Evolutionary conservation across 2,113 vertebrate genomes (phyloP), one percentile per base, ranked within the genome.

Genomic region (Micronycteris hirsuta): DNA sequence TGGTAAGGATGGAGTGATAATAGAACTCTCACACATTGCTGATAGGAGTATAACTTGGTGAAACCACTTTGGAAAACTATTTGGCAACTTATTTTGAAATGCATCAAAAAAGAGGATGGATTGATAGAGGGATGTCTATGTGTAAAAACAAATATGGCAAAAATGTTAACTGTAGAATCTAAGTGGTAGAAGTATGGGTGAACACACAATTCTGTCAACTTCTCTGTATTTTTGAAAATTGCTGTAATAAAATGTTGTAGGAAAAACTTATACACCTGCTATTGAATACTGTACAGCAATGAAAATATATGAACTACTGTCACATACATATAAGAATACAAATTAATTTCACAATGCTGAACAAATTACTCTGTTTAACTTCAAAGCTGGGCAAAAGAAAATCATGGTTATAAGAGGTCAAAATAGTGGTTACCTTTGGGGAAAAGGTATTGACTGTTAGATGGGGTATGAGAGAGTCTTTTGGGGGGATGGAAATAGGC

Each of bases 331-430:
- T 78, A 96, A 84, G 10, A 77, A 71, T 13, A 43, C 63, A 74
- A 83, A 31, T 31, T 8, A 82, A 86, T 41, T 91, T 90, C 58
- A 96, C 43, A 86, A 77, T 77, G 70, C 56, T 93, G 56, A 80
- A 95, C 15, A n/a, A 92, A 84, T 33, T 86, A 65, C 71, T 84
- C 67, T 38, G 47, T 80, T 88, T 65, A 47, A 90, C 31, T 82
- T 82, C 43, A 61, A 86, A 95, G 86, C 76, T 45, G 22, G 15
- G 31, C 61, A 92, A 93, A 95, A 86, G 16, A 82, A 80, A 82
- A 36, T 83, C 19, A 80, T 67, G 52, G 33, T 91, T n/a, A 31
- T 71, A 93, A 68, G 41, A 63, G 78, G 86, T 89, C 43, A 87
- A 36, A 77, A 74, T 2, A 88, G 38, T 61, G 31, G 41, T 68